These are phyloP conservation scores for Batillaria attramentaria DNA, from an alignment of 1,140 invertebrate genomes.

Conservation along the genomic window DNA sequence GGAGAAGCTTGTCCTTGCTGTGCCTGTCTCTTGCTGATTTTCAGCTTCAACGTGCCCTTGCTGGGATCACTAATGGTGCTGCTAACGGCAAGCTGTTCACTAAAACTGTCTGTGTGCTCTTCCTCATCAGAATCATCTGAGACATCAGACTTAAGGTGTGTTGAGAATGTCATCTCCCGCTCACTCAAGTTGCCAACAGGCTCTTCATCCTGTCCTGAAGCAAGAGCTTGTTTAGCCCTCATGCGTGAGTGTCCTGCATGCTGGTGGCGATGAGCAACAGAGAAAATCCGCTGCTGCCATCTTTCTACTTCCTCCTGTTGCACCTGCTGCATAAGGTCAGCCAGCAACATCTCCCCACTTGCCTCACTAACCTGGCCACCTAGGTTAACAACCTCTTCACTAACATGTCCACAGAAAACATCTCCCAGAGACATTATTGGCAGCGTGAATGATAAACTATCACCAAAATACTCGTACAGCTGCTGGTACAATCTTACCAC, in stretches of 20 bases:
- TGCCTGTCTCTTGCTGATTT: conserved; percentile 57
- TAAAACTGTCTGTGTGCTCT: conserved; percentile 12
- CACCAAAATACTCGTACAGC: conserved; percentile 68
- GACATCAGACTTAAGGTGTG: conserved; percentile 43
- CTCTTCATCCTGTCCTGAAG: no score
- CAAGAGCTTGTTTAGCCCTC: no score
- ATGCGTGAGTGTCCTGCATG: no score
- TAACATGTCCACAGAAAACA: conserved; percentile 49
- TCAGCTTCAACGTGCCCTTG: conserved; percentile 69
- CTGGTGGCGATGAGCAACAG: no score
- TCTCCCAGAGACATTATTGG: conserved; percentile 40
- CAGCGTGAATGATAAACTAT: conserved; percentile 58
- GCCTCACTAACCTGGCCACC: conserved; percentile 47
- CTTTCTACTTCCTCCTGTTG: conserved; percentile 32
- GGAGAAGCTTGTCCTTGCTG: conserved; percentile 23
- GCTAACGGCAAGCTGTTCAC: conserved; percentile 58
- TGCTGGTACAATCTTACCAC: conserved; percentile 56
- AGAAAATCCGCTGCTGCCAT: no score
- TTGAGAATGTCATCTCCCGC: not conserved
- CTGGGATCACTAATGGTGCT: conserved; percentile 65
- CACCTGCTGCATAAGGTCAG: conserved; percentile 60
- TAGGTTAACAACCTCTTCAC: conserved; percentile 41
- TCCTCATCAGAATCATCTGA: conserved; percentile 51
- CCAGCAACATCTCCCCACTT: conserved; percentile 66
- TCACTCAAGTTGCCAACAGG: not conserved